phyloP scores from a whole-genome alignment of 2,797 vertebrate species.

The Eulemur rubriventer region DNA sequence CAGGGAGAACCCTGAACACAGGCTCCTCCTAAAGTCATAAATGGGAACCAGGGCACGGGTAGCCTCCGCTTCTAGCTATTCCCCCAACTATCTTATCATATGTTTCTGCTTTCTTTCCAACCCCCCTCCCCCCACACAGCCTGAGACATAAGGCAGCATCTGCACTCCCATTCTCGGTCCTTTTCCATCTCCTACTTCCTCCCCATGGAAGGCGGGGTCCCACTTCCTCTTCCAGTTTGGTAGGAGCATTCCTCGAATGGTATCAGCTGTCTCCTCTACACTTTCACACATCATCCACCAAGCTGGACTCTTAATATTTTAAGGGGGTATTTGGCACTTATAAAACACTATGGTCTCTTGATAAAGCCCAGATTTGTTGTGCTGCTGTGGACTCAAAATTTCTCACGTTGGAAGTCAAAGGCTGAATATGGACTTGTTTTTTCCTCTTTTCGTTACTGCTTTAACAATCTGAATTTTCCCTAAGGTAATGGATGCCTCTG shows the following conservation, averaged over 20 bases:
- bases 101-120: not conserved
- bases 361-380: not conserved
- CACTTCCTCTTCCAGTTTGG: not conserved
- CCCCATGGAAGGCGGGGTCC: not conserved
- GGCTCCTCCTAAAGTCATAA: not conserved
- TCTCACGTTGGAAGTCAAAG: not conserved
- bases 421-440: not conserved
- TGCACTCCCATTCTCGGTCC: not conserved
- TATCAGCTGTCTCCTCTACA: not conserved
- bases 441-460: not conserved
- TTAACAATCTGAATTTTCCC: not conserved
- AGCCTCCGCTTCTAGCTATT: not conserved
- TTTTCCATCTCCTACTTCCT: not conserved
- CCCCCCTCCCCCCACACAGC: not conserved
- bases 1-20: not conserved
- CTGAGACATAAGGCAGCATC: not conserved
- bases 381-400: not conserved
- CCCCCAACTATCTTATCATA: not conserved
- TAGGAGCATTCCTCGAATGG: not conserved
- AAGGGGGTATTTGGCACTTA: not conserved
- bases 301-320: not conserved
- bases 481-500: not conserved
- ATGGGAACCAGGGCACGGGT: not conserved
- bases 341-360: not conserved
- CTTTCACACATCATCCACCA: not conserved